Percentiles rank a stretch among this genome's conserved stretches.
Conservation (phyloP, 2,797 vertebrate species). For the Sebastiscus albofasciatus region DNA sequence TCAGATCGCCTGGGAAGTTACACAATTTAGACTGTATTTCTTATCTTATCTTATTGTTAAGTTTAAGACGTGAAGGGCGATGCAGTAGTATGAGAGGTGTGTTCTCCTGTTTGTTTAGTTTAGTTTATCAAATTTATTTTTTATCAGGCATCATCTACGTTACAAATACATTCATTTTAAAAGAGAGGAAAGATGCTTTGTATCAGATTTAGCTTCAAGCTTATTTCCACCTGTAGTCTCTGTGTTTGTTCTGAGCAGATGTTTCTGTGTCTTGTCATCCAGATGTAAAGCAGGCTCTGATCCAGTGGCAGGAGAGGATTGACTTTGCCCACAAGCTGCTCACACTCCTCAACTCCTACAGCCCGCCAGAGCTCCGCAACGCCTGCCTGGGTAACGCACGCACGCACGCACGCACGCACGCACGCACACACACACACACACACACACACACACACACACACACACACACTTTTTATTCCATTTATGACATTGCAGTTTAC, state of each 20-base stretch:
- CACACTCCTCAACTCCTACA: constrained; percentile 97
- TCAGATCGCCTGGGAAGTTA: constrained; percentile 55
- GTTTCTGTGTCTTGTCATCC: constrained; percentile 33
- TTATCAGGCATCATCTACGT: no score
- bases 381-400: constrained; percentile 90
- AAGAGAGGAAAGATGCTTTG: no score
- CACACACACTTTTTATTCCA: no score
- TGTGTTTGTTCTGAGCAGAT: neutral
- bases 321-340: constrained; percentile 99
- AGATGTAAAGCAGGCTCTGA: constrained; percentile 99
- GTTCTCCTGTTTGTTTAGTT: neutral
- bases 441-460: no score
- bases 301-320: constrained; percentile 99
- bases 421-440: no score
- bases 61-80: neutral
- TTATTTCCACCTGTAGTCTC: accelerated
- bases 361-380: constrained; percentile 94
- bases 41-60: no score
- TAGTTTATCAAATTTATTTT: no score
- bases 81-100: neutral
- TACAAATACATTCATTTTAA: no score
- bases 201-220: no score
- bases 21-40: neutral
- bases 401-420: neutral
- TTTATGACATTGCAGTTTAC: no score